Evolutionary conservation across 2,888 invertebrate genomes (phyloP).

Genomic region (Erynnis tages): DNA sequence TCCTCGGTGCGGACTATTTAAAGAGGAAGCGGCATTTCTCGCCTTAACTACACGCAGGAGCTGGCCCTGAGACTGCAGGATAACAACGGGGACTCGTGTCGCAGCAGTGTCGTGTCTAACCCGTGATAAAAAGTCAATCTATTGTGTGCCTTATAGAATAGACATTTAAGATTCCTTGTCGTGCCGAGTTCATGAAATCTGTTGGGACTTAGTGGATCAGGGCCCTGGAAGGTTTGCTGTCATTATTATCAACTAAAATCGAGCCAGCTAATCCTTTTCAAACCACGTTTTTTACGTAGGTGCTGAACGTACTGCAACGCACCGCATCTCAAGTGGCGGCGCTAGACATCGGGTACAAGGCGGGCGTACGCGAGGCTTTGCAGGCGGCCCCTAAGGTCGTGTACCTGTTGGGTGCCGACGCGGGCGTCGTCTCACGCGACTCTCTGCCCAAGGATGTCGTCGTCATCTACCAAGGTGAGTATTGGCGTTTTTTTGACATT

Average conservation of each 20-base stretch:
- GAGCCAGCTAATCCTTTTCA: background rate
- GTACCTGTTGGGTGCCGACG: conserved; percentile 97
- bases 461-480: conserved; percentile 92
- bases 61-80: no score
- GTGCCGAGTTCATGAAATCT: no score
- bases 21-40: no score
- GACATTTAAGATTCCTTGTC: no score
- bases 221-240: no score
- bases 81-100: no score
- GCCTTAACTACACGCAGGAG: no score
- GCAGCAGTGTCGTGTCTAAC: no score
- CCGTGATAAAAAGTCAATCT: no score
- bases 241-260: background rate
- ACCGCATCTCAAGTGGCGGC: conserved; percentile 97
- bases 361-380: conserved; percentile 84
- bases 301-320: conserved; percentile 96
- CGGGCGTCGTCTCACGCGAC: conserved; percentile 87
- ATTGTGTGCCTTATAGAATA: no score
- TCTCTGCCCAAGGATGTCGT: conserved; percentile 91
- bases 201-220: no score
- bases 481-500: background rate
- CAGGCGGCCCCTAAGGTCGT: conserved; percentile 89
- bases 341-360: conserved; percentile 95
- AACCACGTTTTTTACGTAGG: conserved; percentile 69
- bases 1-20: no score